Conservation (phyloP, 2,797 vertebrate genomes). For the Paguma larvata region DNA sequence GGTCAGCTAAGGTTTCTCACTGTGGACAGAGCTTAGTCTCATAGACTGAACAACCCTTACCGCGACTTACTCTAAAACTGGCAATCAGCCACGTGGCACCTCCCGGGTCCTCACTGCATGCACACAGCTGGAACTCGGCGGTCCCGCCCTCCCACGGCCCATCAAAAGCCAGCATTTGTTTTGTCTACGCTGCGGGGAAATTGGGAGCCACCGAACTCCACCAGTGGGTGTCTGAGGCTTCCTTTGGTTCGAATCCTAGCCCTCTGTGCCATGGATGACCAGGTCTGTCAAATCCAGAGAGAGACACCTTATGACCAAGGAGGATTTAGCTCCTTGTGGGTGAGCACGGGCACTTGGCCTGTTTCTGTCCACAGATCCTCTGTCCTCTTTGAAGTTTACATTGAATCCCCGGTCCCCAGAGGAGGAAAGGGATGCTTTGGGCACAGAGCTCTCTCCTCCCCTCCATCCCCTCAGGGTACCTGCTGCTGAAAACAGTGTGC, state of each 20-base stretch:
- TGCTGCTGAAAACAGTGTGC: not conserved
- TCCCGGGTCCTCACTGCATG: not conserved
- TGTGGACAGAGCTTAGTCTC: not conserved
- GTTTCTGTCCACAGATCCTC: not conserved
- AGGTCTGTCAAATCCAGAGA: not conserved
- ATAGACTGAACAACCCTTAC: not conserved
- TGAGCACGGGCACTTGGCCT: not conserved
- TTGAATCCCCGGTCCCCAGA: not conserved
- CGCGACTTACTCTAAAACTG: not conserved
- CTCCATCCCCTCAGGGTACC: not conserved
- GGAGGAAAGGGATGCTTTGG: not conserved
- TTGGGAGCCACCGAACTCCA: not conserved
- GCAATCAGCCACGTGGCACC: not conserved
- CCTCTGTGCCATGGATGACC: fast-evolving
- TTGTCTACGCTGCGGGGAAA: not conserved
- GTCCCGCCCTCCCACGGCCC: too few species aligned
- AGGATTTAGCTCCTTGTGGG: not conserved
- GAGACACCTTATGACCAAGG: not conserved
- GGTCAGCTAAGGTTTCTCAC: not conserved
- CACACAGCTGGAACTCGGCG: not conserved
- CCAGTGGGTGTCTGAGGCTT: not conserved
- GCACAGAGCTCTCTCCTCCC: not conserved
- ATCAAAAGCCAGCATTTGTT: not conserved
- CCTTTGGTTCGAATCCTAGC: not conserved
- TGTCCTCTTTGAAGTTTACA: not conserved